Conservation (phyloP, 2,888 invertebrate species). For the Drosophila mayaguana region DNA sequence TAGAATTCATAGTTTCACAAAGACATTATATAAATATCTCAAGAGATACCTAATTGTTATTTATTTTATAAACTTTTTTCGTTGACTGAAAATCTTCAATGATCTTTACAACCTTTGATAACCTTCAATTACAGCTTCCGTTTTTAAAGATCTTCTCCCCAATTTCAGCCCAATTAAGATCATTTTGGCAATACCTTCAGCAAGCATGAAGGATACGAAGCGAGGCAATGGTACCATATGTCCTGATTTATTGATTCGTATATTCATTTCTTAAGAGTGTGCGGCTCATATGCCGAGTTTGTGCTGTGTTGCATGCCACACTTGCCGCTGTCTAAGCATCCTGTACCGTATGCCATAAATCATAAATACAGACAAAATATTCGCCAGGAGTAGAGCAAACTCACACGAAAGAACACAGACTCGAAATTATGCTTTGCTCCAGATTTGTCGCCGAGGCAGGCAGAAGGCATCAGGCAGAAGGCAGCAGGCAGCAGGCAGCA, state of each 20-base stretch:
- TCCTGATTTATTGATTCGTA: constrained; percentile 41
- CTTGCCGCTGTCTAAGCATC: constrained; percentile 68
- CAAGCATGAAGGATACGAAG: background rate
- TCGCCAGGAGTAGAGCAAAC: constrained; percentile 46
- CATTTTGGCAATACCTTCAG: constrained; percentile 1
- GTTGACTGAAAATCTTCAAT: background rate
- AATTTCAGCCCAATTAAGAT: background rate
- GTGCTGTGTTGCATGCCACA: constrained; percentile 52
- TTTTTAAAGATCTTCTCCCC: background rate
- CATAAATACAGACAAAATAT: constrained; percentile 64
- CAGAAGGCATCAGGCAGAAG: constrained; percentile 25
- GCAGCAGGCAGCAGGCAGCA: constrained; percentile 26
- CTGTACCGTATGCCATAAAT: constrained; percentile 66
- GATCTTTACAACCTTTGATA: no score
- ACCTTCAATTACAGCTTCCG: background rate
- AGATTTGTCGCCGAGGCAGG: constrained; percentile 49
- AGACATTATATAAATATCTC: no score
- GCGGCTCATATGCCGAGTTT: constrained; percentile 38
- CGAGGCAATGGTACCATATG: constrained; percentile 42
- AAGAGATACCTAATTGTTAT: no score
- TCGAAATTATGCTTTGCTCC: constrained; percentile 65
- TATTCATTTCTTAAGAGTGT: constrained; percentile 30
- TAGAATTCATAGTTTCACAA: no score
- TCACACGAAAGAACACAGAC: constrained; percentile 26
- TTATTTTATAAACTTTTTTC: no score